Percentiles rank a stretch among this genome's conserved stretches.
Conservation (phyloP, 2,888 invertebrate species). For the Pseudanteris insignis region DNA sequence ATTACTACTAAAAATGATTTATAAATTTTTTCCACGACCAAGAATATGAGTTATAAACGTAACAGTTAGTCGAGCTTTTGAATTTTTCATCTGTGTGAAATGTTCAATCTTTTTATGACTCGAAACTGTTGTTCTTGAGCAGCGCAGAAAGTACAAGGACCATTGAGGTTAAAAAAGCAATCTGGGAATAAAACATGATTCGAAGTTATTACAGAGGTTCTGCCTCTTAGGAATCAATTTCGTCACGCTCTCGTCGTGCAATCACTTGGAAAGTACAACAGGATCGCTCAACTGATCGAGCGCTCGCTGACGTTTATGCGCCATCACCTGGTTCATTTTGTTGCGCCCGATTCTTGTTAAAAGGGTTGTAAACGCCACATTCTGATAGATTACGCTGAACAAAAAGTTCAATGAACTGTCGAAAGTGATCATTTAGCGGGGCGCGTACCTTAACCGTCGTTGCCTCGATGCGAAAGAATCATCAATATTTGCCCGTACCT, state of each 20-base stretch:
- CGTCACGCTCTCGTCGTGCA: conserved; percentile 50
- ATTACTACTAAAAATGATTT: too few relatives aligned
- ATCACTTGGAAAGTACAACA: conserved; percentile 51
- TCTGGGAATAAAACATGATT: conserved; percentile 25
- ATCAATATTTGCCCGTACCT: too few relatives aligned
- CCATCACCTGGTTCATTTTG: conserved; percentile 53
- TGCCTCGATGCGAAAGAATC: conserved; percentile 9
- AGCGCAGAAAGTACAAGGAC: too few relatives aligned
- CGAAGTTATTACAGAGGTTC: conserved; percentile 17
- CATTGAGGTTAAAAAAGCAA: too few relatives aligned
- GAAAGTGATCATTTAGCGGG: conserved; percentile 20
- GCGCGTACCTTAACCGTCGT: conserved; percentile 12
- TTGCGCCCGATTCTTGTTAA: conserved; percentile 48
- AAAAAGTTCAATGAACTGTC: conserved; percentile 44
- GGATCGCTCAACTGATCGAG: conserved; percentile 42
- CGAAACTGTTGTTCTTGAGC: too few relatives aligned
- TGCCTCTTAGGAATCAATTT: conserved; percentile 27
- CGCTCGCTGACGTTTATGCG: conserved; percentile 40
- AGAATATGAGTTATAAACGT: too few relatives aligned
- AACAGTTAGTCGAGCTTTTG: too few relatives aligned
- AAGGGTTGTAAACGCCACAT: conserved; percentile 51
- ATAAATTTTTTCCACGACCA: too few relatives aligned
- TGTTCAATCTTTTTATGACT: too few relatives aligned
- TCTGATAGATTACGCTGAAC: conserved; percentile 43
- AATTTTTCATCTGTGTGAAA: too few relatives aligned